A percentile compares a stretch with the other conserved stretches of the same genome.
Conservation (phyloP, 2,888 invertebrate species). For the Lasioglossum calceatum region DNA sequence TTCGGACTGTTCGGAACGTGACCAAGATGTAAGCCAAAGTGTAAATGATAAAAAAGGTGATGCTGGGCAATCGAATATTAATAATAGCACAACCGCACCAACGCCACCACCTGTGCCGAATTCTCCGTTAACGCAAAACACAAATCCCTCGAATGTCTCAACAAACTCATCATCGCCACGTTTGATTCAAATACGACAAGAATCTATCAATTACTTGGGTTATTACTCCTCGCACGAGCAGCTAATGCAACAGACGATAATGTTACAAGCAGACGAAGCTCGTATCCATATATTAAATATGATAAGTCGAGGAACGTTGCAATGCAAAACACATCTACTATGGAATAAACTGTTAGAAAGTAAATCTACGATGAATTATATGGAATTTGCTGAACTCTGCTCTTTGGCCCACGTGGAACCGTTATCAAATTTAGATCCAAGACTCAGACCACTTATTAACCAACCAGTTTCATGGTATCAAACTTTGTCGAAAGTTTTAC, state of each 20-base stretch:
- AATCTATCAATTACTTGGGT: constrained; percentile 89
- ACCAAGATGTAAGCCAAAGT: constrained; percentile 45
- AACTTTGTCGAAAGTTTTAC: constrained; percentile 87
- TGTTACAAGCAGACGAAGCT: constrained; percentile 86
- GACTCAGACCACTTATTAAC: constrained; percentile 86
- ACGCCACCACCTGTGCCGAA: constrained; percentile 82
- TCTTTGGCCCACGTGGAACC: constrained; percentile 86
- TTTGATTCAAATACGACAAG: constrained; percentile 85
- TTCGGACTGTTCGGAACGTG: constrained; percentile 36
- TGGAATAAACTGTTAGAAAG: constrained; percentile 89
- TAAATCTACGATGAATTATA: constrained; percentile 85
- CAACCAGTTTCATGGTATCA: constrained; percentile 89
- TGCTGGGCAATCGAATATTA: constrained; percentile 35
- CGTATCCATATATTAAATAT: constrained; percentile 87
- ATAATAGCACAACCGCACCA: constrained; percentile 73
- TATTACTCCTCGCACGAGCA: constrained; percentile 90
- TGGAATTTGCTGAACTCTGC: constrained; percentile 88
- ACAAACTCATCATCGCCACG: constrained; percentile 72
- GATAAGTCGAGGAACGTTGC: constrained; percentile 88
- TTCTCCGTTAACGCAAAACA: constrained; percentile 76
- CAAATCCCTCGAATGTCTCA: constrained; percentile 59
- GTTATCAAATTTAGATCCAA: constrained; percentile 86
- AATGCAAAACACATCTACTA: constrained; percentile 89
- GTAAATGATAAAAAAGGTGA: constrained; percentile 54
- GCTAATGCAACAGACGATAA: constrained; percentile 87